These are phyloP conservation scores for Tribolium madens DNA, from an alignment of 1,140 invertebrate genomes.

Conservation along the genomic window DNA sequence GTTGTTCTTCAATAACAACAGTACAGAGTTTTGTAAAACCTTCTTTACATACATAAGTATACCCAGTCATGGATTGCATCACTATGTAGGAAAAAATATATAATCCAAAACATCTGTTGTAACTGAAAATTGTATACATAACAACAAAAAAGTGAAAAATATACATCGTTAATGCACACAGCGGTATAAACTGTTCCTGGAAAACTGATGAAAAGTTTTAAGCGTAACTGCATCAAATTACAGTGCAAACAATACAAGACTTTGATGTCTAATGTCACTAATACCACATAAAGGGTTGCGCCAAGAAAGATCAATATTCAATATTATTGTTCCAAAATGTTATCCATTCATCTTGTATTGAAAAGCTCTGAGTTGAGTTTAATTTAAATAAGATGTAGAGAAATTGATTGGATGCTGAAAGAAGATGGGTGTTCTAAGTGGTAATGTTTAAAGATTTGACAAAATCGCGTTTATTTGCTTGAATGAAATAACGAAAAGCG, in stretches of 20 bases:
- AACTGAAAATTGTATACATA: neutral
- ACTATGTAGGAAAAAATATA: neutral
- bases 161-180: neutral
- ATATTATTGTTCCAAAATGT: neutral
- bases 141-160: neutral
- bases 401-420: too few species aligned
- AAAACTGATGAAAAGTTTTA: neutral
- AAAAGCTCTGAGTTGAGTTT: too few species aligned
- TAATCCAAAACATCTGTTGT: neutral
- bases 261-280: neutral
- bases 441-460: constrained; percentile 5
- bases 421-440: too few species aligned
- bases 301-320: neutral
- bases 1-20: constrained; percentile 24
- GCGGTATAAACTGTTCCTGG: neutral
- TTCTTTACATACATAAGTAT: neutral
- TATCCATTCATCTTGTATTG: too few species aligned
- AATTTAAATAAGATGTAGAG: too few species aligned
- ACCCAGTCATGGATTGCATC: neutral
- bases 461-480: constrained; percentile 27
- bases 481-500: constrained; percentile 14
- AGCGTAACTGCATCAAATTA: neutral
- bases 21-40: neutral
- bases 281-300: neutral
- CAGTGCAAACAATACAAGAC: neutral